Evolutionary conservation across 2,888 invertebrate species (phyloP).

Genomic region (Seira sanloemensis): DNA sequence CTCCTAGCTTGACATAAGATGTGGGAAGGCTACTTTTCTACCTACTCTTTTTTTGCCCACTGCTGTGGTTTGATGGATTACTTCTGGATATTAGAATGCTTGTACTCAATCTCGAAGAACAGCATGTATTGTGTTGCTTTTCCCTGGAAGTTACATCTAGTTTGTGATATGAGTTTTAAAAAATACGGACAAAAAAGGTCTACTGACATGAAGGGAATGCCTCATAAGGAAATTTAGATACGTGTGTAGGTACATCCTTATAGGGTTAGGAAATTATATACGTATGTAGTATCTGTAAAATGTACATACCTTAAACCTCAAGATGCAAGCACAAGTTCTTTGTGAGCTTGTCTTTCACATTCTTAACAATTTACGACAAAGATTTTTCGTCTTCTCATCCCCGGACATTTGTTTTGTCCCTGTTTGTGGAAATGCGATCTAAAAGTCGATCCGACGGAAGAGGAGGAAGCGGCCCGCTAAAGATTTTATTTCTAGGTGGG

Average conservation of each 20-base stretch:
- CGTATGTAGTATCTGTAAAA: too few relatives aligned
- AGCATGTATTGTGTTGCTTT: constrained; percentile 57
- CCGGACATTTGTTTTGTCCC: constrained; percentile 6
- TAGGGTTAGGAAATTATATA: too few relatives aligned
- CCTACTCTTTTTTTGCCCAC: constrained; percentile 56
- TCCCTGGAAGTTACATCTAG: constrained; percentile 60
- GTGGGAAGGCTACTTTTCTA: too few relatives aligned
- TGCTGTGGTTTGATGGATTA: constrained; percentile 73
- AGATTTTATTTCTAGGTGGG: constrained; percentile 54
- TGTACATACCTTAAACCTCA: too few relatives aligned
- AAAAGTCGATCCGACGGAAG: constrained; percentile 63
- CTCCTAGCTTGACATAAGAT: background rate
- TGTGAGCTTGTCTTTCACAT: background rate
- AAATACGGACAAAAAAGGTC: constrained; percentile 22
- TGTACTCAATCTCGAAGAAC: constrained; percentile 51
- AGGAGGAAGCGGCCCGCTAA: constrained; percentile 63
- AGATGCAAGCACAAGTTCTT: too few relatives aligned
- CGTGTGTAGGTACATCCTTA: background rate
- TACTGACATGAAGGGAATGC: constrained; percentile 2
- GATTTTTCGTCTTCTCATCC: background rate
- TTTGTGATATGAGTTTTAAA: constrained; percentile 35
- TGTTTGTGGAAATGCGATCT: constrained; percentile 32
- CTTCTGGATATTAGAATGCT: constrained; percentile 49
- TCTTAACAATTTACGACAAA: background rate
- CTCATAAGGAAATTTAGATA: too few relatives aligned